These are phyloP conservation scores for Mormyrus proboscirostris DNA, from an alignment of 2,797 vertebrate genomes.

Conservation along the genomic window DNA sequence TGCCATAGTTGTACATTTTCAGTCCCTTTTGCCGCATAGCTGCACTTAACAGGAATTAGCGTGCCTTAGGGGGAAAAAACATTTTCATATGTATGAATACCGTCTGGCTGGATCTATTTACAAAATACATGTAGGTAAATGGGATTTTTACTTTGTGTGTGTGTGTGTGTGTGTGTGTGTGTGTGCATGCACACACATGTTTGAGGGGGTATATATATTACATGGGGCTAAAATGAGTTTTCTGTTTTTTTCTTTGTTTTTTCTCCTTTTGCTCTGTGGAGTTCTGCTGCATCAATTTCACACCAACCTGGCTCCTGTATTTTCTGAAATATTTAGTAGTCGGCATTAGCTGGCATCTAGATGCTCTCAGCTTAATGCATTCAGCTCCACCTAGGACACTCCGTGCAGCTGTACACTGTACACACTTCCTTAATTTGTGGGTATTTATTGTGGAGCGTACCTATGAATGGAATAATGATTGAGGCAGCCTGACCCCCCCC, in stretches of 20 bases:
- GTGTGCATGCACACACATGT: not conserved
- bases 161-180: not conserved
- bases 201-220: not conserved
- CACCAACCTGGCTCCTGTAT: not conserved
- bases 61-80: not conserved
- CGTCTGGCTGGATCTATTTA: not conserved
- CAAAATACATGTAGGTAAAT: not conserved
- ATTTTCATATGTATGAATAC: not conserved
- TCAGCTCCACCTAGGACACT: not conserved
- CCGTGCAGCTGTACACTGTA: not conserved
- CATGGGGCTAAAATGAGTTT: not conserved
- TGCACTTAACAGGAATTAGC: not conserved
- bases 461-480: constrained; percentile 2
- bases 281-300: not conserved
- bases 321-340: constrained; percentile 10
- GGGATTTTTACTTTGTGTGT: not conserved
- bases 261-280: not conserved
- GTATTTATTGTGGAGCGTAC: not conserved
- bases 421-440: constrained; percentile 4
- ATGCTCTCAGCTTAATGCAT: constrained; percentile 12
- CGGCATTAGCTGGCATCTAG: not conserved
- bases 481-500: not conserved
- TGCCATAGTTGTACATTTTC: not conserved
- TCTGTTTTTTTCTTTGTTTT: not conserved
- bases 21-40: not conserved